Base-by-base conservation (phyloP, 2,888 invertebrate genomes). In the Orthosia gothica region DNA sequence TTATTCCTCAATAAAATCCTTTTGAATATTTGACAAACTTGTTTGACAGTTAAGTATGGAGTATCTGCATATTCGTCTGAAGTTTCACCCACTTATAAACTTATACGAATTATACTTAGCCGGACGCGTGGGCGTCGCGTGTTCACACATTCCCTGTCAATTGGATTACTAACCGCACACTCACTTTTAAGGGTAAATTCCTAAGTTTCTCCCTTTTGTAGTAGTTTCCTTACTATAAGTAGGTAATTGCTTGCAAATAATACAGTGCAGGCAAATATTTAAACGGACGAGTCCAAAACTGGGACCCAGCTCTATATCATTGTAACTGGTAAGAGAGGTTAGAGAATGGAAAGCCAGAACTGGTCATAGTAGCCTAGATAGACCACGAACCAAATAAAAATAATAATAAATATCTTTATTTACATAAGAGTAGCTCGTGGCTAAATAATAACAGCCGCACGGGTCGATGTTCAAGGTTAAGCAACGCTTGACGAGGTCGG, bases 91-190 rank as follows among this genome's bases (percentile, higher is more conserved):
- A 49, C 32, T 13, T 80, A 55, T 26, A 66, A 66, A 78, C 40
- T 40, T 64, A 73, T 47, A 52, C 26, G 32, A 65, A 47, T 81
- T 49, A 62, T 64, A 71, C 59, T 74, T 66, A 67, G 26, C 50
- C 3, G n/a, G n/a, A n/a, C n/a, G 45, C 47, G 76, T 77, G 50
- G 71, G 66, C 45, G 76, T 69, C 70, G 66, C 68, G 73, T 77
- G 82, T 71, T 71, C 71, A 70, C 71, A 70, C 67, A 61, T 69
- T 72, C 57, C 16, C 79, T 83, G 74, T 63, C 77, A 84, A 84
- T 84, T 81, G 85, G 77, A 84, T 84, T 83, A 83, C 66, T 74
- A 16, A 40, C 20, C 61, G 79, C 59, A 54, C 52, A 76, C 47
- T 62, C 69, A 75, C 20, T 50, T 47, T 57, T 76, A 69, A 81